Percentiles rank a stretch among this genome's conserved stretches.
Evolutionary conservation across 2,888 invertebrate genomes (phyloP).

Genomic region (Habroteleia sp.): DNA sequence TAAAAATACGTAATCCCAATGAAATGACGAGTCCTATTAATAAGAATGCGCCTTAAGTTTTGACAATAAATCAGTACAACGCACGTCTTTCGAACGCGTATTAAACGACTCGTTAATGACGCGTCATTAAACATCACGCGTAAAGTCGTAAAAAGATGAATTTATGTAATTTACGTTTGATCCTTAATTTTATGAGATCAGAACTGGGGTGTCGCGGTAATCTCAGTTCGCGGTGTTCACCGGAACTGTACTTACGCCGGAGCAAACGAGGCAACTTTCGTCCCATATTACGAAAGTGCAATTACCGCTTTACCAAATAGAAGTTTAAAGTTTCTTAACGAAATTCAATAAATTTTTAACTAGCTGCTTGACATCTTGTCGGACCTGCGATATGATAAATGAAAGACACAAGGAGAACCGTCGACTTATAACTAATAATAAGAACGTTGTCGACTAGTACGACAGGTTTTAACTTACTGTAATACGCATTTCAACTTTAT

Average conservation of each 20-base stretch:
- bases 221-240: conserved; percentile 38
- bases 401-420: conserved; percentile 9
- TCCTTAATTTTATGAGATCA: conserved; percentile 51
- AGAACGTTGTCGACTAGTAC: background rate
- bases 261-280: conserved; percentile 65
- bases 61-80: conserved; percentile 35
- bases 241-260: conserved; percentile 42
- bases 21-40: too few relatives aligned
- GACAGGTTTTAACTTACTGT: background rate
- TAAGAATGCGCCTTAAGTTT: too few relatives aligned
- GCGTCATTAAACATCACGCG: conserved; percentile 29
- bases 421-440: conserved; percentile 1
- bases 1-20: too few relatives aligned
- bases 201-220: conserved; percentile 54
- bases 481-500: background rate
- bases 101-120: conserved; percentile 26
- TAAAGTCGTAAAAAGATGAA: conserved; percentile 37
- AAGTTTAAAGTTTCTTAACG: conserved; percentile 72
- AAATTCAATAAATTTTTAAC: conserved; percentile 73
- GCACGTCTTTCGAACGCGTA: conserved; percentile 30
- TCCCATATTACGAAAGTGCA: conserved; percentile 65
- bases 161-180: conserved; percentile 49
- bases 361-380: conserved; percentile 62
- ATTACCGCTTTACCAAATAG: conserved; percentile 67
- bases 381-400: conserved; percentile 32